phyloP scores from a whole-genome alignment of 2,797 vertebrate species.

The Eulemur mongoz region DNA sequence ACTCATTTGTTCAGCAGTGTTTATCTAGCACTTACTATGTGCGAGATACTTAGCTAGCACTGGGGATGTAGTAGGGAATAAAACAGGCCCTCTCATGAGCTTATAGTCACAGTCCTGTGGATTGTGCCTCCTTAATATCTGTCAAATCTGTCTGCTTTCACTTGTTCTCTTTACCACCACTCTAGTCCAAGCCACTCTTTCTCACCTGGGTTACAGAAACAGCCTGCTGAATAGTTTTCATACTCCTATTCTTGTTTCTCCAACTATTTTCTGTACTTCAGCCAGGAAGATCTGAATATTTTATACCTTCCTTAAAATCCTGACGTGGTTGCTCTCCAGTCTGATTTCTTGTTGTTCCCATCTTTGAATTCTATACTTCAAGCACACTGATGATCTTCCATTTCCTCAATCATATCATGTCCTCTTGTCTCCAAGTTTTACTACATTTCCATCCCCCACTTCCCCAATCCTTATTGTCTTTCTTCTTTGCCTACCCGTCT shows the following conservation, averaged over 20 bases:
- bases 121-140: neutral
- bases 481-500: neutral
- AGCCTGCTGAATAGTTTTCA: neutral
- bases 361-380: neutral
- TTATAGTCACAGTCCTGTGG: neutral
- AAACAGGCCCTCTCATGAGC: neutral
- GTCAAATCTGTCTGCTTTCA: neutral
- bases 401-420: neutral
- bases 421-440: neutral
- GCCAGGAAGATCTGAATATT: neutral
- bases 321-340: neutral
- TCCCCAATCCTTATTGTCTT: neutral
- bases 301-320: neutral
- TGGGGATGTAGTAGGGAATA: neutral
- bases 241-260: neutral
- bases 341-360: neutral
- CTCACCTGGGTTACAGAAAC: neutral
- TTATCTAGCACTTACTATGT: neutral
- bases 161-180: neutral
- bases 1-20: neutral
- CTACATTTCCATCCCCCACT: neutral
- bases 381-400: neutral
- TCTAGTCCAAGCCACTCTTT: neutral
- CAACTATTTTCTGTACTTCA: neutral
- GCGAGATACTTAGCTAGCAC: neutral